These are phyloP conservation scores for Gallinago nigripennis DNA, from an alignment of 2,797 vertebrate species.

Conservation along the genomic window DNA sequence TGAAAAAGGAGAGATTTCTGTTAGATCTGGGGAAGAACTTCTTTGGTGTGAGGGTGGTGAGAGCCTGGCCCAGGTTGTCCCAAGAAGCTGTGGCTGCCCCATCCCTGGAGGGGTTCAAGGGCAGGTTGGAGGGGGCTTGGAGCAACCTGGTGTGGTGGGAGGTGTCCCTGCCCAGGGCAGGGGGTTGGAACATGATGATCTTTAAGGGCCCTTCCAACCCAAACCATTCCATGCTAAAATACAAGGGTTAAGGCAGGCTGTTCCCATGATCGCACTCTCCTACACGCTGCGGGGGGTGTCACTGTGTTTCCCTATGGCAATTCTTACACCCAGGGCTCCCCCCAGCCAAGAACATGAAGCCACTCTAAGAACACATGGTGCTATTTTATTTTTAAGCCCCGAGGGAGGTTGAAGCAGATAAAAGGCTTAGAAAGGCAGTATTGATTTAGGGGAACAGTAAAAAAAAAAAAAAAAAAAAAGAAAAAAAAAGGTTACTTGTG, in stretches of 20 bases:
- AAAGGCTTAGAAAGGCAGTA: not conserved
- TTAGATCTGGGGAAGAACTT: too few relatives aligned
- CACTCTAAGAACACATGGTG: constrained; percentile 9
- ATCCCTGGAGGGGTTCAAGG: too few relatives aligned
- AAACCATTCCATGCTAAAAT: not conserved
- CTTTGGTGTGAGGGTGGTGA: too few relatives aligned
- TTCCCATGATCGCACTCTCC: too few relatives aligned
- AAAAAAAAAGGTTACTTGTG: not conserved
- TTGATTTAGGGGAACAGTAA: not conserved
- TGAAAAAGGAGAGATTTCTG: too few relatives aligned
- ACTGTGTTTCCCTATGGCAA: not conserved
- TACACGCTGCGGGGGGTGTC: too few relatives aligned
- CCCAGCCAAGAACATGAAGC: not conserved
- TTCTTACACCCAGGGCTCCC: not conserved
- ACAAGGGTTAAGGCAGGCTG: not conserved
- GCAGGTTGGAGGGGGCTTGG: too few relatives aligned
- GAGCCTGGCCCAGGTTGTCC: too few relatives aligned
- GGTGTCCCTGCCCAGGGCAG: not conserved
- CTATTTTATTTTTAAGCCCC: not conserved
- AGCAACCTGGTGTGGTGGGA: not conserved
- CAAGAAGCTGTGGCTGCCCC: too few relatives aligned
- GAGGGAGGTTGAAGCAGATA: not conserved
- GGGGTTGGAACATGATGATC: not conserved
- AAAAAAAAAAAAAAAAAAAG: too few relatives aligned
- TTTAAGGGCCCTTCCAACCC: not conserved